phyloP scores from a whole-genome alignment of 1,140 invertebrate species.

The Stegodyphus mimosarum region DNA sequence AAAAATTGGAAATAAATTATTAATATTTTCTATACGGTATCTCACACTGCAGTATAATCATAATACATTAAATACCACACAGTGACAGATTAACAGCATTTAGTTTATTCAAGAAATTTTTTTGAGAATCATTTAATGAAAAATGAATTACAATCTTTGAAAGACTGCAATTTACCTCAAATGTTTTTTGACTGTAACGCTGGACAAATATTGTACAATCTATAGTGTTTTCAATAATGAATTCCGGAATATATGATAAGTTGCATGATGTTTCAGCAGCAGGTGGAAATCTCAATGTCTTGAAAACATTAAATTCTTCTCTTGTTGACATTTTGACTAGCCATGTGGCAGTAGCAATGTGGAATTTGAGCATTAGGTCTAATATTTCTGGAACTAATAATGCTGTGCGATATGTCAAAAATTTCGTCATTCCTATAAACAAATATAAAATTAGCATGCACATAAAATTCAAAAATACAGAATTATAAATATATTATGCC shows the following conservation, averaged over 20 bases:
- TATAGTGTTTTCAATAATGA: conserved; percentile 64
- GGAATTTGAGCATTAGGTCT: conserved; percentile 78
- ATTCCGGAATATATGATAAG: conserved; percentile 64
- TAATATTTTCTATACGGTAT: too few species aligned
- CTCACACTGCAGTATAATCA: too few species aligned
- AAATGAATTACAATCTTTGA: too few species aligned
- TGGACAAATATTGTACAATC: conserved; percentile 63
- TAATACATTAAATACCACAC: too few species aligned
- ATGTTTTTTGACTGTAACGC: conserved; percentile 60
- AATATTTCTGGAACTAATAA: conserved; percentile 79
- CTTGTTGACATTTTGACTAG: conserved; percentile 79
- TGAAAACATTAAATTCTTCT: conserved; percentile 59
- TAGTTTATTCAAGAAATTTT: too few species aligned
- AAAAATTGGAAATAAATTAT: too few species aligned
- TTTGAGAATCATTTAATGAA: too few species aligned
- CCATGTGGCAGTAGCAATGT: conserved; percentile 85
- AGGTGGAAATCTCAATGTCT: conserved; percentile 29
- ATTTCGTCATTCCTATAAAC: conserved; percentile 71
- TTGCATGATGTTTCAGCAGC: conserved; percentile 33
- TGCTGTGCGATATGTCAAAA: conserved; percentile 73
- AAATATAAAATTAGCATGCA: not conserved
- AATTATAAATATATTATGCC: too few species aligned
- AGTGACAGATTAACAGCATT: not conserved
- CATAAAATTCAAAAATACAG: too few species aligned
- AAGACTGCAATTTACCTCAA: conserved; percentile 53